A percentile compares a stretch with the other conserved stretches of the same genome.
Evolutionary conservation across 1,140 invertebrate species (phyloP).

Genomic region (Drosophila carrolli): DNA sequence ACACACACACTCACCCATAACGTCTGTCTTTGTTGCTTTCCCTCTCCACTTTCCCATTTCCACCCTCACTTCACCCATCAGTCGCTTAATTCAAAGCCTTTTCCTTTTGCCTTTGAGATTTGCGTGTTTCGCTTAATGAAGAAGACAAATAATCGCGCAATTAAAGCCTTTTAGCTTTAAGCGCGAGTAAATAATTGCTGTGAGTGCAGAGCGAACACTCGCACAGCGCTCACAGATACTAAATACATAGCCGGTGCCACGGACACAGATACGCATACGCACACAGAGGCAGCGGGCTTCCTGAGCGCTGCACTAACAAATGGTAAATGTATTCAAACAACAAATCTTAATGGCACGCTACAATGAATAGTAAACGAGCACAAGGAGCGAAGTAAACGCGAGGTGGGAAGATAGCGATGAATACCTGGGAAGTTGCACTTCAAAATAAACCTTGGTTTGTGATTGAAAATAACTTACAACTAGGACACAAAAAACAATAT

Average conservation of each 20-base stretch:
- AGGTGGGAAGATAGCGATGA: conserved; percentile 46
- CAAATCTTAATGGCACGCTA: conserved; percentile 83
- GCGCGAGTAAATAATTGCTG: conserved; percentile 83
- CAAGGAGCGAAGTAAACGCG: conserved; percentile 8
- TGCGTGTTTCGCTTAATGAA: conserved; percentile 83
- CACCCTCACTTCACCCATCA: conserved; percentile 15
- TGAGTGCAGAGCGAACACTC: conserved; percentile 73
- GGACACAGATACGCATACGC: conserved; percentile 13
- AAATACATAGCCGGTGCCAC: conserved; percentile 13
- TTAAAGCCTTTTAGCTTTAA: conserved; percentile 84
- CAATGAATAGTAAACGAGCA: conserved; percentile 81
- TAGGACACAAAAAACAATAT: too few species aligned
- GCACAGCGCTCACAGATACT: conserved; percentile 15
- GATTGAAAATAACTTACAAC: too few species aligned
- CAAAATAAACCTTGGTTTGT: neutral
- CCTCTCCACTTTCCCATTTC: neutral
- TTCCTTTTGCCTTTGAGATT: conserved; percentile 79
- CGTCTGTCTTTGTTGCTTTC: conserved; percentile 7
- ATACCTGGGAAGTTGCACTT: conserved; percentile 38
- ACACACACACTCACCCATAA: neutral
- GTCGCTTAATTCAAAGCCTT: conserved; percentile 47
- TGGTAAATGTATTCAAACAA: conserved; percentile 83
- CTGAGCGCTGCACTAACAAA: conserved; percentile 72
- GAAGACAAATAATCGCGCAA: conserved; percentile 84
- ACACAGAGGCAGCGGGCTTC: conserved; percentile 12